These are phyloP conservation scores for Stomatorhinus walkeri DNA, from an alignment of 2,797 vertebrate genomes.

Conservation along the genomic window DNA sequence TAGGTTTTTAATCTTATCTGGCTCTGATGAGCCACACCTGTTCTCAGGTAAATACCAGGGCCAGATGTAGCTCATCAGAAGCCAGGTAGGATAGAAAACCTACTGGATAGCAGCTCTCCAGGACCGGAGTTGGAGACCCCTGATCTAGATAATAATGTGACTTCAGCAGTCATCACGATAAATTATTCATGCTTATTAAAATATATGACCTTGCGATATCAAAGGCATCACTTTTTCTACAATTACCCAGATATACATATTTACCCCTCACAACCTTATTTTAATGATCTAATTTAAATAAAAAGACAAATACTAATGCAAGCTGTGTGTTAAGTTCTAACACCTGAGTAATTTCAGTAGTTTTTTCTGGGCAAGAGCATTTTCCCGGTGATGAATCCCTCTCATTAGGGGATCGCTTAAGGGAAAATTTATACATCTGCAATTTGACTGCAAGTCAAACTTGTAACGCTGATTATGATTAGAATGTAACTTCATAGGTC, in stretches of 20 bases:
- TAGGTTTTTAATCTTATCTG: too few relatives aligned
- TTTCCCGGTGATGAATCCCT: not conserved
- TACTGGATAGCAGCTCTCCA: too few relatives aligned
- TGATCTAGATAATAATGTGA: not conserved
- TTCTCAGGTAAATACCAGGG: too few relatives aligned
- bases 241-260: not conserved
- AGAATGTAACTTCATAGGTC: not conserved
- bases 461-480: not conserved
- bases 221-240: not conserved
- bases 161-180: not conserved
- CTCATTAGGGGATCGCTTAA: not conserved
- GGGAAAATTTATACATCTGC: not conserved
- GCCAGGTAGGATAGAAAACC: too few relatives aligned
- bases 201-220: not conserved
- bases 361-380: not conserved
- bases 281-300: not conserved
- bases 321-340: not conserved
- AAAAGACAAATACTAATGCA: not conserved
- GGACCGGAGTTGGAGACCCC: too few relatives aligned
- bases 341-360: not conserved
- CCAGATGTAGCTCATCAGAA: too few relatives aligned
- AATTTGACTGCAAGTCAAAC: not conserved
- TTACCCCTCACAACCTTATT: not conserved
- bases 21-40: too few relatives aligned
- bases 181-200: not conserved